These are phyloP conservation scores for Diabrotica virgifera DNA, from an alignment of 1,140 invertebrate species.

Conservation along the genomic window DNA sequence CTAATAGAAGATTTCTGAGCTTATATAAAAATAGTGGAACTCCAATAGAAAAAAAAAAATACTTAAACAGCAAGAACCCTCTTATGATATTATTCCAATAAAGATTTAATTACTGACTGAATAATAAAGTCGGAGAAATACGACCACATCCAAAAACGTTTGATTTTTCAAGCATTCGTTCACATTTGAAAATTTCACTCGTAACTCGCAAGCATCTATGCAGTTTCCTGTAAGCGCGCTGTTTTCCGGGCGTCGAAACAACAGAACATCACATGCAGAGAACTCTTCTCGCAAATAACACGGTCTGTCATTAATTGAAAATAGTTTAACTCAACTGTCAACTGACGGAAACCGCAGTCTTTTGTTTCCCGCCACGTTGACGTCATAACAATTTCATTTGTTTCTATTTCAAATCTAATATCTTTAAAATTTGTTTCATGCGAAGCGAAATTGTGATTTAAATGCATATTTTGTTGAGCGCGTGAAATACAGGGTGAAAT, in stretches of 20 bases:
- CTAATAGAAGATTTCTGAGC: too few relatives aligned
- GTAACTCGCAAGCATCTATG: background rate
- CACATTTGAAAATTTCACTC: too few relatives aligned
- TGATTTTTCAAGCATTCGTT: too few relatives aligned
- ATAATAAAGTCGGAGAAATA: too few relatives aligned
- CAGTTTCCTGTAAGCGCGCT: background rate
- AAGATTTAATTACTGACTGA: too few relatives aligned
- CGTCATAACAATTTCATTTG: conserved; percentile 2
- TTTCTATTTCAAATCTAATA: background rate
- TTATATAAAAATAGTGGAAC: too few relatives aligned
- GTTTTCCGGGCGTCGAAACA: background rate
- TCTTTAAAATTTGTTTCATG: background rate
- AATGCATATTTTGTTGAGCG: background rate
- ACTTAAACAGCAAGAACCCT: too few relatives aligned
- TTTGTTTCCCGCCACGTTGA: conserved; percentile 1
- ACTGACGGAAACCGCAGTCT: background rate
- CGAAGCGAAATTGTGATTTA: background rate
- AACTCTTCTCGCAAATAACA: background rate
- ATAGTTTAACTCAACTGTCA: conserved; percentile 2
- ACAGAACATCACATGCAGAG: conserved; percentile 1
- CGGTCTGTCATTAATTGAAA: background rate
- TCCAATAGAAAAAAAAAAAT: too few relatives aligned
- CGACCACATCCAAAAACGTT: too few relatives aligned
- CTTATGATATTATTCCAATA: too few relatives aligned
- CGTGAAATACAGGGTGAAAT: background rate